Evolutionary conservation across 2,797 vertebrate species (phyloP).

Genomic region (Alca torda): DNA sequence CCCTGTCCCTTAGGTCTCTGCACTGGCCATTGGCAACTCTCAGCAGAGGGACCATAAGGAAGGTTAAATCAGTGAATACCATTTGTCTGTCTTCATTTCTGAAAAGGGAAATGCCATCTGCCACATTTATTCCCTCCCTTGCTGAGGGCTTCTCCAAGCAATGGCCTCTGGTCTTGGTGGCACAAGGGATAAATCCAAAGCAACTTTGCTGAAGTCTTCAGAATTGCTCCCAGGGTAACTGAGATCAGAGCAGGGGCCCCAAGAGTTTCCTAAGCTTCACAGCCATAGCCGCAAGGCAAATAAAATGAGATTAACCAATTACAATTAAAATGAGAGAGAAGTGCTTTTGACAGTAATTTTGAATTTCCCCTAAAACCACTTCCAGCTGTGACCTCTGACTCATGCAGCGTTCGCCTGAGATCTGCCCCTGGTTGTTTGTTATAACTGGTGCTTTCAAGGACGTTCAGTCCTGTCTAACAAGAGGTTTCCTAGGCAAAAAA

Average conservation of each 20-base stretch:
- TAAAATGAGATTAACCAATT: conserved; percentile 73
- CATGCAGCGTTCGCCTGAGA: not conserved
- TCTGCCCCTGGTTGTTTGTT: conserved; percentile 38
- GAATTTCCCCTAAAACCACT: conserved; percentile 68
- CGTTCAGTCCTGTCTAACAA: not conserved
- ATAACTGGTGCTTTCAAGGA: conserved; percentile 36
- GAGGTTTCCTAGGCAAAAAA: not conserved
- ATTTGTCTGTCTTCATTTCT: conserved; percentile 3
- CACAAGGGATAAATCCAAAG: conserved; percentile 38
- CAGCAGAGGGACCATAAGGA: not conserved
- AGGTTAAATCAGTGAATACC: not conserved
- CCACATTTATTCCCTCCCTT: not conserved
- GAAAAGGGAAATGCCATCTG: not conserved
- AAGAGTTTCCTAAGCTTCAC: conserved; percentile 50
- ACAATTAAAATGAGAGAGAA: conserved; percentile 63
- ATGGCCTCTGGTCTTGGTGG: not conserved
- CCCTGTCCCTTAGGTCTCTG: not conserved
- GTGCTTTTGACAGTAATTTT: conserved; percentile 69
- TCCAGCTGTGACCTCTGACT: conserved; percentile 74
- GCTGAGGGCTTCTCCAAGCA: conserved; percentile 4
- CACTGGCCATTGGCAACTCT: not conserved
- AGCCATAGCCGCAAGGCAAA: conserved; percentile 56
- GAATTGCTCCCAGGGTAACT: conserved; percentile 52
- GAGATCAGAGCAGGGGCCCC: conserved; percentile 41
- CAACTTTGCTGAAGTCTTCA: conserved; percentile 34